A percentile compares a stretch with the other conserved stretches of the same genome.
Conservation (phyloP, 2,113 vertebrate genomes). For the Hypanus sabinus region DNA sequence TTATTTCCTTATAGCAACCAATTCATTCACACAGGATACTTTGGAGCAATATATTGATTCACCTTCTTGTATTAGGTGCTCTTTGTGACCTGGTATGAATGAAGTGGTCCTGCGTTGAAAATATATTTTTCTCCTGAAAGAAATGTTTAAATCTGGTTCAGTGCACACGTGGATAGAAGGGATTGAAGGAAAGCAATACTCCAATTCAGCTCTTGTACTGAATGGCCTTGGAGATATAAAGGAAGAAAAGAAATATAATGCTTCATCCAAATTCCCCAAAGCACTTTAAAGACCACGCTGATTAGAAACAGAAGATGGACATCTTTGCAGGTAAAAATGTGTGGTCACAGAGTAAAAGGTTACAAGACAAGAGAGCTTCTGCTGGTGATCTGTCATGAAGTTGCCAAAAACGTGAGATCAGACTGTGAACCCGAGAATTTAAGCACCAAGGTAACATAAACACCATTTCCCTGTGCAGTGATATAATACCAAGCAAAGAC, state of each 20-base stretch:
- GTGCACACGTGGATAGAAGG: not conserved
- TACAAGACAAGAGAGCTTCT: not conserved
- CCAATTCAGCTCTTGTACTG: not conserved
- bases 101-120: not conserved
- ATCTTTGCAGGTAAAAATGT: not conserved
- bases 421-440: too few relatives aligned
- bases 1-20: too few relatives aligned
- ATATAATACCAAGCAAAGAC: not conserved
- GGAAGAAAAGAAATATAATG: not conserved
- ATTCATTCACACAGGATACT: not conserved
- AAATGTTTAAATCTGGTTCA: not conserved
- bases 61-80: not conserved
- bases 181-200: constrained; percentile 8
- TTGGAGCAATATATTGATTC: not conserved
- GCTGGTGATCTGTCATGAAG: not conserved
- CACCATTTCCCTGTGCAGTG: too few relatives aligned
- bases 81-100: not conserved
- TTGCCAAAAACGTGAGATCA: not conserved
- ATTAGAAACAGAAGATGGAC: not conserved
- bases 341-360: not conserved
- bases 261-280: constrained; percentile 18
- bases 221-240: not conserved
- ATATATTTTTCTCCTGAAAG: not conserved
- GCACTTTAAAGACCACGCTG: not conserved
- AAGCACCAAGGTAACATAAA: not conserved